These are phyloP conservation scores for Sapajus apella DNA, from an alignment of 2,113 vertebrate genomes.

Conservation along the genomic window DNA sequence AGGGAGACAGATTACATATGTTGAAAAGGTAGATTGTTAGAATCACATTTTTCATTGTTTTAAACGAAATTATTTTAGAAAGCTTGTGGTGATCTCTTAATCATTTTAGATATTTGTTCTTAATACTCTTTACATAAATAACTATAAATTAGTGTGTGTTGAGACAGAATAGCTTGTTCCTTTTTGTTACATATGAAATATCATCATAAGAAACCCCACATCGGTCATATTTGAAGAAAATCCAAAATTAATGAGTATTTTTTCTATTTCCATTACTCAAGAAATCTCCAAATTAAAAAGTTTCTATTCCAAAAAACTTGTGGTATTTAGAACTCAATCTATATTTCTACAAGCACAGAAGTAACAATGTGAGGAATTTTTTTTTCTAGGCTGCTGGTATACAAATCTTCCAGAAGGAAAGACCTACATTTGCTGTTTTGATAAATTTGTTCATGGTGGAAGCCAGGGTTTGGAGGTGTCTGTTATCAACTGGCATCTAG, in stretches of 20 bases:
- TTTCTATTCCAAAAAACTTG: not conserved
- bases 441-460: not conserved
- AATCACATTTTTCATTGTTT: not conserved
- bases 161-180: constrained; percentile 2
- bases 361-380: not conserved
- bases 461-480: not conserved
- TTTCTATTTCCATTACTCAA: constrained; percentile 19
- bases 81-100: not conserved
- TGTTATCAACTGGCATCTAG: not conserved
- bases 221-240: constrained; percentile 36
- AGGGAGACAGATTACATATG: constrained; percentile 27
- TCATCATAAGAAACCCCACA: constrained; percentile 10
- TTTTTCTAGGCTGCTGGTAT: not conserved
- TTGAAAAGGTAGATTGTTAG: not conserved
- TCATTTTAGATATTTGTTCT: constrained; percentile 62
- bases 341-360: not conserved
- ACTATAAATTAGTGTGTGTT: not conserved
- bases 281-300: constrained; percentile 6
- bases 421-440: not conserved
- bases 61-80: constrained; percentile 43
- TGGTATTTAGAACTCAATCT: not conserved
- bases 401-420: not conserved
- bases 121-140: not conserved
- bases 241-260: constrained; percentile 23
- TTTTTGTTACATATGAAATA: constrained; percentile 13